Evolutionary conservation across 2,888 invertebrate species (phyloP), one percentile per base, ranked within the genome.

Genomic region (Colletes collaris): DNA sequence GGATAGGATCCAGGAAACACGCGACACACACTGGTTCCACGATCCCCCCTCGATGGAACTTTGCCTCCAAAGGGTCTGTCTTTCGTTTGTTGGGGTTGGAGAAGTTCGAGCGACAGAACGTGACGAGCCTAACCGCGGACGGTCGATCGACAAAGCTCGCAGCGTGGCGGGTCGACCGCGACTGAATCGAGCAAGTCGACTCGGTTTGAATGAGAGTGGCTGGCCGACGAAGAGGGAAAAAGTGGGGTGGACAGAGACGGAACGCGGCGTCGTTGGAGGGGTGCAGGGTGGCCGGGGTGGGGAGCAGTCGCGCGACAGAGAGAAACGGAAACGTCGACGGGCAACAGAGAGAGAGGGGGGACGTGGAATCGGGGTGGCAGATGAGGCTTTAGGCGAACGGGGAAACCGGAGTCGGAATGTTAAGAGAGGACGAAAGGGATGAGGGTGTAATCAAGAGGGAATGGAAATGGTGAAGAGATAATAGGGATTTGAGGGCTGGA

Each of bases 141-240:
- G 72, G 62, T 58, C 86, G 70, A 69, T 53, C 75, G 35, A 64
- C 81, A 87, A 88, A 88, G 85, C 89, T 88, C 86, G 76, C 89
- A 87, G 88, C 84, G 88, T 90, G 92, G 91, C 91, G 91, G 90
- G 88, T 91, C 90, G 89, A 86, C 92, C 91, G 90, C 91, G 89
- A 92, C 92, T 92, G 92, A 91, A 89, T 89, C 89, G 87, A 86
- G 88, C 83, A 64, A 77, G 81, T 82, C 85, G 84, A 73, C 85
- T 84, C 86, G 89, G 91, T 90, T 91, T 92, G 91, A 92, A 92
- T 91, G 92, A 90, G 90, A 82, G 83, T 86, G 83, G 76, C 77
- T 82, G 81, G 64, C 71, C 58, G 83, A 78, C 46, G 44, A 56
- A 75, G 76, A 73, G 58, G 27, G 70, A 82, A 72, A 62, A 58